A percentile compares a stretch with the other conserved stretches of the same genome.
Evolutionary conservation across 2,888 invertebrate genomes (phyloP).

Genomic region (Cyaniris semiargus): DNA sequence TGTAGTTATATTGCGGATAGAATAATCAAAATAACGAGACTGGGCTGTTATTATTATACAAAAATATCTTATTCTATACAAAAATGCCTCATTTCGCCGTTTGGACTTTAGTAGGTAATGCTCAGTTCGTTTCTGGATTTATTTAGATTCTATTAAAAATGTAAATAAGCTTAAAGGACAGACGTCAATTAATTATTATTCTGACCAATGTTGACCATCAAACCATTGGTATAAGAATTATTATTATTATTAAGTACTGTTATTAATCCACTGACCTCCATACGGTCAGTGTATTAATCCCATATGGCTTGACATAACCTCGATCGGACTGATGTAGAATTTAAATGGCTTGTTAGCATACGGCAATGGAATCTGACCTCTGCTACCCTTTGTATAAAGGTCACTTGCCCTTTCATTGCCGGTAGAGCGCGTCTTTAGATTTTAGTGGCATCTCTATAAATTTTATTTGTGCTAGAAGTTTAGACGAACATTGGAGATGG

Average conservation of each 20-base stretch:
- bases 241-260: neutral
- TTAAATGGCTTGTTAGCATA: neutral
- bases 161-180: no score
- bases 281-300: no score
- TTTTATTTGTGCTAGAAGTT: neutral
- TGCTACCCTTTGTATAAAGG: constrained; percentile 1
- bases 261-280: no score
- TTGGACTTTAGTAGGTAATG: no score
- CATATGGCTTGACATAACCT: neutral
- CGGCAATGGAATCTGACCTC: constrained; percentile 15
- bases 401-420: neutral
- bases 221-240: neutral
- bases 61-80: no score
- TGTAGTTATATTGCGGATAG: no score
- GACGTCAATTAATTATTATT: neutral
- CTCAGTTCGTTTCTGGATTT: no score
- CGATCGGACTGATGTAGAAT: neutral
- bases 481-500: no score
- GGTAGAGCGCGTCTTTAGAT: neutral
- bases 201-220: neutral
- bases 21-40: no score
- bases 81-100: no score
- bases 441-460: neutral
- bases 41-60: no score
- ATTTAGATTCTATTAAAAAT: no score